Evolutionary conservation across 2,888 invertebrate species (phyloP), one percentile per base, ranked within the genome.

Genomic region (Mimumesa dahlbomi): DNA sequence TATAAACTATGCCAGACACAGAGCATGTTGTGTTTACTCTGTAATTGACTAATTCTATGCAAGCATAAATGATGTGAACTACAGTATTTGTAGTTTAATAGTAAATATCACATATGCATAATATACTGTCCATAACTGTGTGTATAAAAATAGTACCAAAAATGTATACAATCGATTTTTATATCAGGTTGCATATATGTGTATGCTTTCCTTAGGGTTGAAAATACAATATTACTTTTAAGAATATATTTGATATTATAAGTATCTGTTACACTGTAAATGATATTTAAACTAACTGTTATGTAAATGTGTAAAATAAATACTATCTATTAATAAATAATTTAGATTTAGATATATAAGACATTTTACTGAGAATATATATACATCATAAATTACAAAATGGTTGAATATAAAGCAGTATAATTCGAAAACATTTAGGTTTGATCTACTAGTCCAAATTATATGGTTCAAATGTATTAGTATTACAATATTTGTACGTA

Each of bases 281-380:
- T 43, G 45, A 11, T 46, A 52, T 59, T 54, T 16, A 64, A 42
- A 36, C n/a, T 13, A 42, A 53, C 6, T 58, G 42, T 50, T 66
- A 58, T 65, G 25, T 52, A 66, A 45, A 58, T 45, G 40, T 68
- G 48, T 58, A 69, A 58, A 52, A 57, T 63, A 52, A 57, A 38
- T 21, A 53, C 40, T 48, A 48, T 45, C n/a, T 50, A 49, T 65
- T 50, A 36, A 74, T 68, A 70, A 57, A 31, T 66, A 50, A 50
- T 74, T 18, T 64, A 65, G n/a, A 40, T 29, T 13, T 36, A 53
- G 13, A 31, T 25, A 36, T 38, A 50, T 31, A 70, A 64, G 70
- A 31, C 45, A 56, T 5, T 45, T 40, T 29, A 54, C 50, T 45
- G 21, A 29, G 36, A 38, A 40, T 49, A 34, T 43, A 11, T 18